Evolutionary conservation across 1,140 invertebrate genomes (phyloP), one percentile per base, ranked within the genome.

Genomic region (Ditylenchus dipsaci): DNA sequence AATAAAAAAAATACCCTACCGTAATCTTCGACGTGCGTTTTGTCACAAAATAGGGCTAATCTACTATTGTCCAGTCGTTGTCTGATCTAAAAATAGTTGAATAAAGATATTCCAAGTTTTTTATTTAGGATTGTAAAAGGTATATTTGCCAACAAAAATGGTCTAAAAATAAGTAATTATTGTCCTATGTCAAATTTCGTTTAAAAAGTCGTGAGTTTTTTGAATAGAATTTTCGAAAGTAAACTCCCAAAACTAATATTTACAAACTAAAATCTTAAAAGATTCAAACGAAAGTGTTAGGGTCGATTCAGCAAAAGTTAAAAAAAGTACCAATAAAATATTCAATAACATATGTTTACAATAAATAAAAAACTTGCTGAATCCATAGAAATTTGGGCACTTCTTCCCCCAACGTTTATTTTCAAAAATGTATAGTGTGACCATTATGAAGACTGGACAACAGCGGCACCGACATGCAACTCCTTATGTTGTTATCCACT

Each of bases 21-120:
- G 73, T 76, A 0, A 79, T 33, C n/a, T 67, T 79, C 77, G 68
- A 74, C 56, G 67, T 76, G 68, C 0, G 66, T 53, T 29, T 79
- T 81, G n/a, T 76, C 74, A 59, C 57, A 71, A 59, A 80, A 80
- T 21, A 56, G 45, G 11, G 79, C 72, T 1, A 80, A 47, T 13
- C 78, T 77, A 63, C 73, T 65, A 1, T 61, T 63, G 33, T 77
- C 77, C n/a, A 76, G 62, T 17, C 79, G 64, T 47, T 63, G 61
- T 3, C 61, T 47, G 27, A 76, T 70, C 75, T 76, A 17, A 29
- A 71, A 66, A 11, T 38, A 5, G 33, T 38, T 38, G 11, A 38
- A 38, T 38, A 38, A 38, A 11, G 3, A 38, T 11, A 38, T 38
- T 5, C 3, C 3, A 38, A 38, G n/a, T n/a, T n/a, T n/a, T n/a